Evolutionary conservation across 1,140 invertebrate species (phyloP), one percentile per base, ranked within the genome.

Genomic region (Zophobas morio): DNA sequence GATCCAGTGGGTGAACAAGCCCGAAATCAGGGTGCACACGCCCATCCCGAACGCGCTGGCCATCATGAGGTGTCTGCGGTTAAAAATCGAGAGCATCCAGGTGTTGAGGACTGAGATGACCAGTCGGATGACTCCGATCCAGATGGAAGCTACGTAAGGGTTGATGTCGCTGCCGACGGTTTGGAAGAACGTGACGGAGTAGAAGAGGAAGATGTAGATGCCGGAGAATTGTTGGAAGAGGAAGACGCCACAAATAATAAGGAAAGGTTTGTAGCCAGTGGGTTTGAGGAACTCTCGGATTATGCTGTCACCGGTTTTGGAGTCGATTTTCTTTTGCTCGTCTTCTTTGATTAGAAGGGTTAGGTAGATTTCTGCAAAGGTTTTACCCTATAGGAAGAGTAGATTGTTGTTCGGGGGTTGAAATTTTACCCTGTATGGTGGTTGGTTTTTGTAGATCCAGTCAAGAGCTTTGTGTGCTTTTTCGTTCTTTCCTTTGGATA

Each of bases 121-220:
- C 47, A 93, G 89, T 60, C 92, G 88, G 0, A 92, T 90, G 0
- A 89, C 74, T 5, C 91, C 92, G 53, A 93, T 87, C 3, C 92
- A 83, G 47, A 92, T 89, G 1, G 92, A 88, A 1, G 88, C 87
- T 0, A 87, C 33, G 70, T 88, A 88, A 0, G 87, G 83, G 74
- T 91, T 81, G 0, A 91, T 80, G 0, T 81, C 84, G 33, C 84
- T 84, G 1, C 87, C 87, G 6, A 89, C 86, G 76, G 88, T 86
- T 85, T 89, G 71, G 6, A 85, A 88, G 83, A 89, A 90, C 54
- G 89, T 90, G 20, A 92, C 90, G 0, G 91, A 89, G 79, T 92
- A 93, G 80, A 93, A 93, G 40, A 93, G 88, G 5, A 92, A 90
- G 1, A 91, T 90, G 81, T 93, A 91, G 81, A 91, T 88, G 35